phyloP scores from a whole-genome alignment of 2,797 vertebrate genomes.

The Dryobates pubescens region DNA sequence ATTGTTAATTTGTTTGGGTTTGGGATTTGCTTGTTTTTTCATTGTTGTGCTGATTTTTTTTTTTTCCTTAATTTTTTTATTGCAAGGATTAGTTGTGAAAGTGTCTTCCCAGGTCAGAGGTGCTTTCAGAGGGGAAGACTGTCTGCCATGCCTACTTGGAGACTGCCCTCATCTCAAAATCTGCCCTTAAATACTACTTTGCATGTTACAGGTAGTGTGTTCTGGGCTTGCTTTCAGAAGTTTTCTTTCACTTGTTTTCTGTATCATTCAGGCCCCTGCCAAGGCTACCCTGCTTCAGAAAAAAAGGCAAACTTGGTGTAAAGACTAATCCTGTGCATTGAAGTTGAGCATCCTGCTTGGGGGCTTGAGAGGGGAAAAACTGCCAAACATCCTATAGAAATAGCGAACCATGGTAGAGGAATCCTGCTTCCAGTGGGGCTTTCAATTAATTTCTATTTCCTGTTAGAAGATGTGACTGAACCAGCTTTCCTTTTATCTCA shows the following conservation, averaged over 20 bases:
- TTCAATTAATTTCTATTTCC: not conserved
- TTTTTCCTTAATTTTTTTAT: not conserved
- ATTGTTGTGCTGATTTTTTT: not conserved
- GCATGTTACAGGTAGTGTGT: fast-evolving
- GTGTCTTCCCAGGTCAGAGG: not conserved
- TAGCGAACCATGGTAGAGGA: not conserved
- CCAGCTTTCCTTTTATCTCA: not conserved
- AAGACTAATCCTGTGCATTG: not conserved
- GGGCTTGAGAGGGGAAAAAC: not conserved
- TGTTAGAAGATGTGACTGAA: not conserved
- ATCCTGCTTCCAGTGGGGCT: not conserved
- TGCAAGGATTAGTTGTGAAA: not conserved
- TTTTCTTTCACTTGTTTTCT: not conserved
- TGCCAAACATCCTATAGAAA: not conserved
- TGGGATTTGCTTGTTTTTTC: not conserved
- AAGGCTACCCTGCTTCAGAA: not conserved
- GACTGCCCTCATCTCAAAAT: not conserved
- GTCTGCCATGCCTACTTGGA: not conserved
- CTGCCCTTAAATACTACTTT: not conserved
- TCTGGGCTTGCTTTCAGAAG: not conserved
- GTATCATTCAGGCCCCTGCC: not conserved
- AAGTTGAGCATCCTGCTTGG: not conserved
- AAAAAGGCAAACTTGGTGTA: not conserved
- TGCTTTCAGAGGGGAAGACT: not conserved
- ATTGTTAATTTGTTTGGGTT: not conserved